These are phyloP conservation scores for Capromys pilorides DNA, from an alignment of 2,797 vertebrate species.

Conservation along the genomic window DNA sequence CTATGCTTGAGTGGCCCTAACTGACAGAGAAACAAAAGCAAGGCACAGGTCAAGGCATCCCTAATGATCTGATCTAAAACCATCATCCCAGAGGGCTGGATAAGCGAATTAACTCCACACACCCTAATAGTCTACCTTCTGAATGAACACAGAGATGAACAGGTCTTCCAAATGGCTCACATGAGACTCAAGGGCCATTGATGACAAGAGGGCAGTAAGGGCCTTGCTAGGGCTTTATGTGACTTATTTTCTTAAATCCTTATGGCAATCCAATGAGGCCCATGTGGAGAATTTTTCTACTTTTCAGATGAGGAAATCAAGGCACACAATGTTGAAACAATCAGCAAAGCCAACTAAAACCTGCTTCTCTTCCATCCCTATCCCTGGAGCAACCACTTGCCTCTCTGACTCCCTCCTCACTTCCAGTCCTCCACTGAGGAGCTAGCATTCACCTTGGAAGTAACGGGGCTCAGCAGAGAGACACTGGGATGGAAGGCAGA, in stretches of 20 bases:
- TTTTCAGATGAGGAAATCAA: slow-evolving; percentile 12
- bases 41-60: not conserved
- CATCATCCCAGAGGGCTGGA: not conserved
- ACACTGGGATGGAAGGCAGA: not conserved
- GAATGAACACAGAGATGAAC: not conserved
- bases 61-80: not conserved
- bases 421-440: not conserved
- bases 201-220: not conserved
- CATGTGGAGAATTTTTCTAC: not conserved
- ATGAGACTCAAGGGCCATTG: not conserved
- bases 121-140: not conserved
- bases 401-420: too few relatives aligned
- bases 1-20: not conserved
- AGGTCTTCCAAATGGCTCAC: not conserved
- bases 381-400: not conserved
- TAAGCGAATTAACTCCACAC: not conserved
- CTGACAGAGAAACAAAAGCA: not conserved
- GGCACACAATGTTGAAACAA: not conserved
- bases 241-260: not conserved
- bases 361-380: not conserved
- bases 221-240: not conserved
- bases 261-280: not conserved
- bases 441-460: not conserved
- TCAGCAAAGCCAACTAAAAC: not conserved
- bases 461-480: not conserved